Percentiles rank a stretch among this genome's conserved stretches.
phyloP scores from a whole-genome alignment of 2,888 invertebrate genomes.

The Chymomyza amoena region DNA sequence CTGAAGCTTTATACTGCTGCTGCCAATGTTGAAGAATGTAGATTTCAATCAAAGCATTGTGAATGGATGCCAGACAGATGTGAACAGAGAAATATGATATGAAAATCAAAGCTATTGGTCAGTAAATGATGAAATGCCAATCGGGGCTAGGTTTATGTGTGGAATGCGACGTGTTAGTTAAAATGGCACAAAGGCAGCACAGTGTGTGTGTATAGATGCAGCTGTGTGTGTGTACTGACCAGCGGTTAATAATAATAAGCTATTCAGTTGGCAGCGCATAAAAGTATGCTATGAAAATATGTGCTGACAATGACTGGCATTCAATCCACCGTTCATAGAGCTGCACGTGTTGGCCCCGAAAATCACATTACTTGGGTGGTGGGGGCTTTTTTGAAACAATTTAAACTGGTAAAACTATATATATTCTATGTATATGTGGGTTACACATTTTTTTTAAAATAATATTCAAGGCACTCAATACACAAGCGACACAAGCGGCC shows the following conservation, averaged over 20 bases:
- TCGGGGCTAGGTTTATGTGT: not conserved
- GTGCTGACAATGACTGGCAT: not conserved
- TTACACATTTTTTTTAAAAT: too few species aligned
- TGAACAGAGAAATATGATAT: not conserved
- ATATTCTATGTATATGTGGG: too few species aligned
- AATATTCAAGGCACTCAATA: not conserved
- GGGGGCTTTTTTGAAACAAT: too few species aligned
- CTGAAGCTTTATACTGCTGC: not conserved
- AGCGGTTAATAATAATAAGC: not conserved
- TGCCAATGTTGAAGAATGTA: not conserved
- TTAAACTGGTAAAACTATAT: too few species aligned
- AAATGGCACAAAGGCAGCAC: constrained; percentile 28
- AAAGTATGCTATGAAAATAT: constrained; percentile 2
- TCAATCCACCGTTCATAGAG: not conserved
- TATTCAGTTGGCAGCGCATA: not conserved
- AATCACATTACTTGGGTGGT: not conserved
- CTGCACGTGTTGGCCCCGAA: not conserved
- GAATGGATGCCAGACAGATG: not conserved
- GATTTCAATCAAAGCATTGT: not conserved
- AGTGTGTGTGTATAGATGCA: not conserved
- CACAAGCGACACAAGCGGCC: not conserved
- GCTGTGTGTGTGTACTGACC: not conserved
- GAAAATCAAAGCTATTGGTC: not conserved
- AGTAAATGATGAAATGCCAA: not conserved
- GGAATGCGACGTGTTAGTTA: constrained; percentile 20